Evolutionary conservation across 2,888 invertebrate species (phyloP), one percentile per base, ranked within the genome.

Genomic region (Diploptera punctata): DNA sequence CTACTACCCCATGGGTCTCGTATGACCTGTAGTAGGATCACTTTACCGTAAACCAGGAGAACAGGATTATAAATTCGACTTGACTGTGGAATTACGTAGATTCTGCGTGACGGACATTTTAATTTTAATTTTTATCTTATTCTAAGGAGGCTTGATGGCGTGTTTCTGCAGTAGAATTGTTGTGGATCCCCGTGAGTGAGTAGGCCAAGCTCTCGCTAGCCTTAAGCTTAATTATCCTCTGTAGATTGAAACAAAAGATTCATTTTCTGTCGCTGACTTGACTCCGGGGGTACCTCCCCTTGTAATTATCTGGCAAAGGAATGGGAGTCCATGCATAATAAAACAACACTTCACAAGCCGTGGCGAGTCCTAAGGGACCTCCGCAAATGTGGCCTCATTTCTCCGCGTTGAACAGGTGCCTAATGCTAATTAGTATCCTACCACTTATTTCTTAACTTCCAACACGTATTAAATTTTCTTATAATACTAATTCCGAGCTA

Each of bases 201-300:
- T 52, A 49, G 62, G 47, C 44, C 57, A 13, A 61, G 33, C 52
- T 18, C 68, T 68, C 52, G 9, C 44, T 60, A 68, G 75, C 70
- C 73, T 67, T 57, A 70, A 57, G 73, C 73, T 71, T 75, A 75
- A 75, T 75, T 75, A 75, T 52, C 68, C 52, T 73, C 71, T 71
- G 68, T 70, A 75, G 75, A 75, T 75, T 75, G 73, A 75, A 75
- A 75, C 75, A 75, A 75, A 75, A 75, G 75, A 75, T 75, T 75
- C 75, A 75, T 75, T 75, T 75, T 75, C 68, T 69, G 74, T 54
- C 61, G 68, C 68, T 68, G 71, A 62, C 65, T 62, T 57, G 62
- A 26, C 72, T 72, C 26, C 57, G 33, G 69, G 43, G 43, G 57
- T 70, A 49, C 33, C 49, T 57, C 69, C 67, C 31, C 70, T 65